phyloP scores from a whole-genome alignment of 2,113 vertebrate genomes.

The Sialia sialis region DNA sequence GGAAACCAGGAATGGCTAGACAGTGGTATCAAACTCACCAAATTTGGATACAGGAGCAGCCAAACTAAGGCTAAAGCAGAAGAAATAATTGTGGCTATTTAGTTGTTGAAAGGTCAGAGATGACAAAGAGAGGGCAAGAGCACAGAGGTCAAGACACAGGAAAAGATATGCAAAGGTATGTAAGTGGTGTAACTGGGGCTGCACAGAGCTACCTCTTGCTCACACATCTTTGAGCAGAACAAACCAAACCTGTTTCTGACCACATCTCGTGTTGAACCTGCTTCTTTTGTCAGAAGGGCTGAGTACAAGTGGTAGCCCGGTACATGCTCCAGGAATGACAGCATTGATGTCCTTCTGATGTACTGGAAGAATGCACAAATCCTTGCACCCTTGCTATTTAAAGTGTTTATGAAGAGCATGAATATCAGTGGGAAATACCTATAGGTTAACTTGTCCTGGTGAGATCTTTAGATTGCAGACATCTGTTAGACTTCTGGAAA shows the following conservation, averaged over 20 bases:
- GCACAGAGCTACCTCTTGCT: neutral
- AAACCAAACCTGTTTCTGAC: neutral
- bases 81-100: neutral
- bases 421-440: neutral
- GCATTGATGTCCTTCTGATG: accelerated
- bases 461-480: neutral
- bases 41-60: neutral
- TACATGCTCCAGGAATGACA: accelerated
- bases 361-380: neutral
- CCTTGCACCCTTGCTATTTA: neutral
- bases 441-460: neutral
- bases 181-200: neutral
- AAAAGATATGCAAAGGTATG: neutral
- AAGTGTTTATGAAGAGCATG: neutral
- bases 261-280: neutral
- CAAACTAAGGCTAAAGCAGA: neutral
- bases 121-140: neutral
- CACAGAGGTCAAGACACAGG: neutral
- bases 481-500: neutral
- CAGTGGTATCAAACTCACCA: neutral
- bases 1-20: neutral
- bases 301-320: accelerated
- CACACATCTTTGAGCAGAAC: neutral
- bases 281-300: neutral
- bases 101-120: neutral